Evolutionary conservation across 2,888 invertebrate species (phyloP), one percentile per base, ranked within the genome.

Genomic region (Agrochola lota): DNA sequence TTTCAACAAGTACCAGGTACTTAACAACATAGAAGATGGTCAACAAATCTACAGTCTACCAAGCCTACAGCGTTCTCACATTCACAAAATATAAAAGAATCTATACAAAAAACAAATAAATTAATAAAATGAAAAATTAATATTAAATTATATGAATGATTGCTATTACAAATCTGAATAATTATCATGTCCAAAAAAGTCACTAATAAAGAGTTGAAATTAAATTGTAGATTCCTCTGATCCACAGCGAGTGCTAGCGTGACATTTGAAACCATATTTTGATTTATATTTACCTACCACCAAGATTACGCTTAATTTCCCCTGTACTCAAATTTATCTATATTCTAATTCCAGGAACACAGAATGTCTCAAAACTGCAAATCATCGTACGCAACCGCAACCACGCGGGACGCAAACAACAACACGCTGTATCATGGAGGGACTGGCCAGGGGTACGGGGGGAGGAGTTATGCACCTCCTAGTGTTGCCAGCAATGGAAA

Each of bases 291-390:
- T 23, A 52, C 8, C 8, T 52, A 52, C 12, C 12, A n/a, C n/a
- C n/a, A 57, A 57, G 11, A 57, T 57, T 2, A 57, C 5, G 4
- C 2, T 20, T 3, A 11, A 30, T 66, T 43, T 35, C 9, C 26
- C 40, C 0, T 26, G 57, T 46, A 15, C 30, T 80, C 26, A 81
- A 55, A 6, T n/a, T 35, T 9, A 5, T 55, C 40, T 23, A 15
- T 63, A 30, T 40, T 30, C 20, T 0, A 5, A 64, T 89, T 88
- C 30, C 90, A 90, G 91, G 71, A 78, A 55, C 1, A 89, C 91
- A 95, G 62, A 30, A 97, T 97, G 97, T 97, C 97, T 64, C 97
- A 97, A 85, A 97, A 97, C 91, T 97, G 97, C 94, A 97, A 97
- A 88, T 92, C 95, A 0, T 94, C 95, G 78, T 97, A 97, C 91